Percentiles rank a stretch among this genome's conserved stretches.
These are phyloP conservation scores for Hydrophis major DNA, from an alignment of 2,797 vertebrate species.

Conservation along the genomic window DNA sequence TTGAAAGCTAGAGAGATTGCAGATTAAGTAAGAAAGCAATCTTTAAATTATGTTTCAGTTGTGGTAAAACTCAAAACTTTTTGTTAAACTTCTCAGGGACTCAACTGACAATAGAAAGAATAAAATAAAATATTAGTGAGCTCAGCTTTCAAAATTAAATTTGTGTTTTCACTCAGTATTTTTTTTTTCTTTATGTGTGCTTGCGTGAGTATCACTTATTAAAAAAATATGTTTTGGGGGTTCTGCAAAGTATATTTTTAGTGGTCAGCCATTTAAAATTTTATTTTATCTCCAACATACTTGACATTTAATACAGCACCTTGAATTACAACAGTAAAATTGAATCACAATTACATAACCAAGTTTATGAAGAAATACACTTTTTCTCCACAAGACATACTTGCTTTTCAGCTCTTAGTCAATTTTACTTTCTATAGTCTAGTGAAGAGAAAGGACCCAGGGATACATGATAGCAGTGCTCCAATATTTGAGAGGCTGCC, in stretches of 20 bases:
- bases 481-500: too few species aligned
- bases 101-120: not conserved
- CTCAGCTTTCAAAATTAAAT: not conserved
- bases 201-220: not conserved
- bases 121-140: not conserved
- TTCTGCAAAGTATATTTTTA: not conserved
- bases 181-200: not conserved
- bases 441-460: too few species aligned
- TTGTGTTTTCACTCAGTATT: not conserved
- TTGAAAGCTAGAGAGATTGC: not conserved
- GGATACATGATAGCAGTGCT: too few species aligned
- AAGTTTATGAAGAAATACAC: slow-evolving; percentile 19
- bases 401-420: slow-evolving; percentile 30
- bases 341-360: slow-evolving; percentile 24
- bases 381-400: not conserved
- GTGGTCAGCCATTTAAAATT: not conserved
- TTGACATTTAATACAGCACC: not conserved
- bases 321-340: not conserved
- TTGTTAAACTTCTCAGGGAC: not conserved
- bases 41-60: not conserved
- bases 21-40: not conserved
- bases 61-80: not conserved
- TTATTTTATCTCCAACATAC: not conserved
- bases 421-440: not conserved
- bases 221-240: not conserved